A percentile compares a stretch with the other conserved stretches of the same genome.
phyloP scores from a whole-genome alignment of 2,113 vertebrate genomes.

The Desmodus rotundus region DNA sequence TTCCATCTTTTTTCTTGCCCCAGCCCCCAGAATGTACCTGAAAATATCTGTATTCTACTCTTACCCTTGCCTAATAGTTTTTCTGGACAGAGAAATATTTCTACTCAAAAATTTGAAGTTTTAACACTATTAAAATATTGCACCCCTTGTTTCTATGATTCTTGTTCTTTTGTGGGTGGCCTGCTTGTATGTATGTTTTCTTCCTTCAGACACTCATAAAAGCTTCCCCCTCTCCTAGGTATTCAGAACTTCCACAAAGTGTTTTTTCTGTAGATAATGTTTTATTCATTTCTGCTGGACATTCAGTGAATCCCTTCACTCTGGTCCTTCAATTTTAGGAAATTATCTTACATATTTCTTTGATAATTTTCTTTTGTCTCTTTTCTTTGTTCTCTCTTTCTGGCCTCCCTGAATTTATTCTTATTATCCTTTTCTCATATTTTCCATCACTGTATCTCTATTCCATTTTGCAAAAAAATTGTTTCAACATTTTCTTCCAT shows the following conservation, averaged over 20 bases:
- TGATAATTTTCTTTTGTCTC: not conserved
- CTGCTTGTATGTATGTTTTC: not conserved
- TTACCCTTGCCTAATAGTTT: not conserved
- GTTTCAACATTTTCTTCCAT: not conserved
- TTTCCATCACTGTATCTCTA: not conserved
- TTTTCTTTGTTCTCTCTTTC: not conserved
- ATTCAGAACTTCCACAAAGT: conserved; percentile 2
- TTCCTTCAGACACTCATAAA: not conserved
- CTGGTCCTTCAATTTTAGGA: not conserved
- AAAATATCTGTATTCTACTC: not conserved
- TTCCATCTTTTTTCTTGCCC: not conserved
- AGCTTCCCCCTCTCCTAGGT: not conserved
- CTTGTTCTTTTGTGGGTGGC: not conserved
- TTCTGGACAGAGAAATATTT: not conserved
- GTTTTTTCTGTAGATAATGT: not conserved
- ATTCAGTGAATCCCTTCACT: not conserved
- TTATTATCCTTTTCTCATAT: not conserved
- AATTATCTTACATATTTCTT: not conserved
- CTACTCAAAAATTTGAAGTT: not conserved
- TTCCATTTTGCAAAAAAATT: not conserved
- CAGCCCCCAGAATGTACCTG: not conserved
- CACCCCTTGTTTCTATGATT: not conserved
- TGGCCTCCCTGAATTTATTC: not conserved
- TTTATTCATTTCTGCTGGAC: not conserved
- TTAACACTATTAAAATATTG: not conserved